Percentiles rank a stretch among this genome's conserved stretches.
phyloP scores from a whole-genome alignment of 2,888 invertebrate species.

The Drosophila suboccidentalis region DNA sequence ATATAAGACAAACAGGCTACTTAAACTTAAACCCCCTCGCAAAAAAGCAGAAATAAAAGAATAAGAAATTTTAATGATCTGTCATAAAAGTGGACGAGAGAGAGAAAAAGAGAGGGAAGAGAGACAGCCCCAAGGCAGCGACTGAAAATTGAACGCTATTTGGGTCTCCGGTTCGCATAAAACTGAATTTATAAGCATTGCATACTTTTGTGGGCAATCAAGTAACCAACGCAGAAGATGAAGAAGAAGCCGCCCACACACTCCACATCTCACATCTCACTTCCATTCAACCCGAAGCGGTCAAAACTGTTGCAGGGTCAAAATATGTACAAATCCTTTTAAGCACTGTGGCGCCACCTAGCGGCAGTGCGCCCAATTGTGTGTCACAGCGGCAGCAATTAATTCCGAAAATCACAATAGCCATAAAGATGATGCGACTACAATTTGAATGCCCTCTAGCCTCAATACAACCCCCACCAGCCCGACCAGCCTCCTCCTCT shows the following conservation, averaged over 20 bases:
- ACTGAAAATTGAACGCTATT: conserved; percentile 48
- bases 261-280: background rate
- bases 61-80: conserved; percentile 74
- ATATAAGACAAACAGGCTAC: conserved; percentile 78
- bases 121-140: conserved; percentile 6
- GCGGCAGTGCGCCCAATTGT: conserved; percentile 41
- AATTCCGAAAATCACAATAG: conserved; percentile 81
- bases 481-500: conserved; percentile 2
- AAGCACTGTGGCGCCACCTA: conserved; percentile 74
- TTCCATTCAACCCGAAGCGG: conserved; percentile 18
- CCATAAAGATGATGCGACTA: conserved; percentile 80
- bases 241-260: conserved; percentile 26
- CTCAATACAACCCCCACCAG: conserved; percentile 15
- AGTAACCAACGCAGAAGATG: conserved; percentile 59
- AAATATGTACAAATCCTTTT: conserved; percentile 69
- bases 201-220: conserved; percentile 79
- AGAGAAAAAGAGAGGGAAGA: background rate
- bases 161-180: conserved; percentile 54
- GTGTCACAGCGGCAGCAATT: conserved; percentile 70
- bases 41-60: conserved; percentile 21
- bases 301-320: conserved; percentile 48
- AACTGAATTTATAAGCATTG: conserved; percentile 78
- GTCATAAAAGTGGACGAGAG: conserved; percentile 70
- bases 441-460: conserved; percentile 69
- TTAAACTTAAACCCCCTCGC: conserved; percentile 58